Conservation (phyloP, 2,113 vertebrate genomes). For the Henicopernis longicauda region DNA sequence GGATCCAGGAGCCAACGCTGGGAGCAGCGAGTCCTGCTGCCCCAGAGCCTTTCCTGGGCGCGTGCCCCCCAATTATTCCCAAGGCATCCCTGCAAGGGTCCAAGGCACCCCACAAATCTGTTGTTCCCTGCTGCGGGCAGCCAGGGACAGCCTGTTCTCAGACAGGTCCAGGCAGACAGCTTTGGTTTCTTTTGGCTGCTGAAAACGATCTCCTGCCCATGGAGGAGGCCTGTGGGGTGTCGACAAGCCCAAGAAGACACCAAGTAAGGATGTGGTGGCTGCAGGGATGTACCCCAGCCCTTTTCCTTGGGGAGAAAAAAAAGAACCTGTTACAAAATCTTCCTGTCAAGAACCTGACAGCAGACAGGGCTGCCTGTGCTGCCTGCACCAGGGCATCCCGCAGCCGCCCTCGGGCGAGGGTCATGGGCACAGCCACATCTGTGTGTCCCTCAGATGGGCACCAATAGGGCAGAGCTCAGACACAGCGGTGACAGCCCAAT, state of each 20-base stretch:
- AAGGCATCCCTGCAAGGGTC: not conserved
- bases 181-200: not conserved
- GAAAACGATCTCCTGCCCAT: not conserved
- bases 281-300: not conserved
- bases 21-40: not conserved
- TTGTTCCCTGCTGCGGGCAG: rapidly evolving
- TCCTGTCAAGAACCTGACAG: not conserved
- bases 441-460: not conserved
- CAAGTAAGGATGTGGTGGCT: not conserved
- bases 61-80: rapidly evolving
- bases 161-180: not conserved
- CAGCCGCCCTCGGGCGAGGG: not conserved
- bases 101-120: not conserved
- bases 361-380: not conserved
- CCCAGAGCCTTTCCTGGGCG: rapidly evolving
- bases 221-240: not conserved
- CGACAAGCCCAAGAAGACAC: not conserved
- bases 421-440: rapidly evolving
- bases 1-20: not conserved
- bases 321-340: not conserved
- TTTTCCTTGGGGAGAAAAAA: not conserved
- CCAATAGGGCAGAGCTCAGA: not conserved
- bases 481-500: rapidly evolving
- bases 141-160: not conserved
- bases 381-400: not conserved